Evolutionary conservation across 2,113 vertebrate species (phyloP).

Genomic region (Peromyscus leucopus): DNA sequence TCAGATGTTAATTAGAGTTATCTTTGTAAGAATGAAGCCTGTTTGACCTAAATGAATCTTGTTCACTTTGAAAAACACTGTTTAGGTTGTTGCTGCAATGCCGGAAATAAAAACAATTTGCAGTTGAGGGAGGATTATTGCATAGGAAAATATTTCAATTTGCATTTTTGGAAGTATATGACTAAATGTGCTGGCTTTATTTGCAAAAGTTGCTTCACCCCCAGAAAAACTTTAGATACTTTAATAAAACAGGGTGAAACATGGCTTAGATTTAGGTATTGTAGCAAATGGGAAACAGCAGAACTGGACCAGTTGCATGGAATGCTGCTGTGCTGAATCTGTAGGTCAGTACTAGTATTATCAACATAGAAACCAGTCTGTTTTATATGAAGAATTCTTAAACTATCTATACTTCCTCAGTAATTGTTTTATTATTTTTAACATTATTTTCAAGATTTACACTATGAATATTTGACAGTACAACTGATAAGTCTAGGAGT

Average conservation of each 20-base stretch:
- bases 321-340: neutral
- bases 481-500: neutral
- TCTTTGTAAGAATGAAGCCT: constrained; percentile 16
- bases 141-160: constrained; percentile 31
- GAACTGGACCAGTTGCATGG: neutral
- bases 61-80: constrained; percentile 23
- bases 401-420: constrained; percentile 55
- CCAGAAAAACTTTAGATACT: neutral
- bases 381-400: constrained; percentile 46
- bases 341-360: neutral
- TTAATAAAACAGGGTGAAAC: constrained; percentile 33
- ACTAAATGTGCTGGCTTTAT: constrained; percentile 4
- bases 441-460: constrained; percentile 34
- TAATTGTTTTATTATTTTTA: constrained; percentile 52
- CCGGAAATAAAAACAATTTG: constrained; percentile 12
- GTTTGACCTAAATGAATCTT: constrained; percentile 29
- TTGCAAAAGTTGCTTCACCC: constrained; percentile 20
- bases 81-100: neutral
- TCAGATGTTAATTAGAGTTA: neutral
- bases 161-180: constrained; percentile 41
- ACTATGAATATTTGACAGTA: constrained; percentile 36
- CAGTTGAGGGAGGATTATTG: constrained; percentile 1
- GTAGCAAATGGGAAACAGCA: neutral
- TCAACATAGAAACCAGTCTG: neutral
- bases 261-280: neutral